Evolutionary conservation across 2,797 vertebrate species (phyloP).

Genomic region (Tauraco hartlaubi): DNA sequence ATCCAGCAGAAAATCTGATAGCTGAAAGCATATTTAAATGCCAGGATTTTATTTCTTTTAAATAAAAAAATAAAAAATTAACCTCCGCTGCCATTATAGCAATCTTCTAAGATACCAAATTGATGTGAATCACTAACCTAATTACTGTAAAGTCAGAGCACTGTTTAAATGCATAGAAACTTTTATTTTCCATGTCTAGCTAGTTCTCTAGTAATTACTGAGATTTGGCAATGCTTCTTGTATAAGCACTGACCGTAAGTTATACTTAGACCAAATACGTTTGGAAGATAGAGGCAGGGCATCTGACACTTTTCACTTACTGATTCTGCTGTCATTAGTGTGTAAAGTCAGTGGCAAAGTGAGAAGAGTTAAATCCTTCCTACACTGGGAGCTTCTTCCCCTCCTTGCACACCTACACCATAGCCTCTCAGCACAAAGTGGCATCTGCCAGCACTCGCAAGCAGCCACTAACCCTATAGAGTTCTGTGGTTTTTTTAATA

Average conservation of each 20-base stretch:
- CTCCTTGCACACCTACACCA: conserved; percentile 3
- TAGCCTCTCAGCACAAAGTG: conserved; percentile 72
- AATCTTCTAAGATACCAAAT: conserved; percentile 1
- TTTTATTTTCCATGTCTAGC: conserved; percentile 66
- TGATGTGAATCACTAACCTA: conserved; percentile 46
- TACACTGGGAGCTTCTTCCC: conserved; percentile 38
- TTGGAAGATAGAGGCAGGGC: conserved; percentile 40
- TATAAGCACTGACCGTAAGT: conserved; percentile 64
- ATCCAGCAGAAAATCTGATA: background rate
- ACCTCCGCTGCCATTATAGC: background rate
- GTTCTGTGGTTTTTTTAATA: background rate
- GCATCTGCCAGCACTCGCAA: conserved; percentile 73
- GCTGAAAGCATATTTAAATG: conserved; percentile 1
- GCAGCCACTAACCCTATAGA: background rate
- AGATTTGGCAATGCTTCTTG: conserved; percentile 54
- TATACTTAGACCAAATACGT: conserved; percentile 22
- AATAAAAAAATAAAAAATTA: background rate
- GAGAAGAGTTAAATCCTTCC: conserved; percentile 45
- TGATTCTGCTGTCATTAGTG: conserved; percentile 52
- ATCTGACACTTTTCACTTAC: conserved; percentile 62
- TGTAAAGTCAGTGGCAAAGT: conserved; percentile 45
- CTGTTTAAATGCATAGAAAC: conserved; percentile 56
- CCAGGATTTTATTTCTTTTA: background rate
- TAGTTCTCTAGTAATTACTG: conserved; percentile 65
- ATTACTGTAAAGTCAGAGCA: conserved; percentile 48